Evolutionary conservation across 2,113 vertebrate genomes (phyloP), one percentile per base, ranked within the genome.

Genomic region (Poeciliopsis retropinna): DNA sequence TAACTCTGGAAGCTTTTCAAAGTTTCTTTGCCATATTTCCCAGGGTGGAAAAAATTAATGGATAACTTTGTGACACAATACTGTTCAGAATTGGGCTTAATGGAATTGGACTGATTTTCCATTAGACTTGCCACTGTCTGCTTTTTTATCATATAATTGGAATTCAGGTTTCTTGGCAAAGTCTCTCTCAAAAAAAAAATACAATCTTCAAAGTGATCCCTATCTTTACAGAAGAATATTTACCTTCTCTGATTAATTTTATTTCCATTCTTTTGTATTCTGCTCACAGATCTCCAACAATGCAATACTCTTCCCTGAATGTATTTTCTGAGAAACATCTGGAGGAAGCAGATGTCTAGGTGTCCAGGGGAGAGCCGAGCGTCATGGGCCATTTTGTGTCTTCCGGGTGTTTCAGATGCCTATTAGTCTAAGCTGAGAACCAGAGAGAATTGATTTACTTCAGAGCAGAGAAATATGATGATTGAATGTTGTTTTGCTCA

Each of bases 311-410:
- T 66, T 28, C 12, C 10, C 34, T 72, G 12, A 30, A 17, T 79
- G n/a, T 70, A 66, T 34, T 60, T 66, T 51, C 25, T 11, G 57
- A 63, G 65, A 7, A 60, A 69, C 87, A 91, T 81, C 82, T 86
- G 86, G 61, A 71, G 83, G 76, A 51, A 78, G 85, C 81, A 88
- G 84, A 84, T 86, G 86, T 76, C 72, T 70, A 67, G 67, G 61
- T 63, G 75, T 85, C 81, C 72, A 69, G 41, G 47, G 30, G 75
- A 67, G 65, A 60, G 31, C 69, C 63, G 64, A 70, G 74, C 37
- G 75, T 71, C 73, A 47, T 4, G 32, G 62, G 72, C 67, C 83
- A 75, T 80, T 54, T 82, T 13, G 0, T 67, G 32, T 68, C 61
- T 80, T 68, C 37, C 39, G 65, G 51, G 27, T 14, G 77, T 79